phyloP scores from a whole-genome alignment of 2,797 vertebrate species.

The Sternotherus odoratus region DNA sequence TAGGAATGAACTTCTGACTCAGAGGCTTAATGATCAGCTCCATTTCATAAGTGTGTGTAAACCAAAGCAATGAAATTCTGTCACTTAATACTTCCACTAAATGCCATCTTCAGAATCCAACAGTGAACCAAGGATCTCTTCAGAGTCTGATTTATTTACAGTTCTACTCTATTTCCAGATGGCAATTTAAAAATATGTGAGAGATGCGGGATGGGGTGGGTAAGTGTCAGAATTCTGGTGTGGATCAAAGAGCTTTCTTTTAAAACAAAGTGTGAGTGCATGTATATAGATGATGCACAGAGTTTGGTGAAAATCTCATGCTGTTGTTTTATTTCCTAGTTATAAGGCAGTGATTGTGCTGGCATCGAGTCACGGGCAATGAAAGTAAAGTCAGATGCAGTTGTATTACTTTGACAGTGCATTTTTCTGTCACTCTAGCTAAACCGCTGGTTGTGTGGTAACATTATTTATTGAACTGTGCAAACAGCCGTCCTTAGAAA shows the following conservation, averaged over 20 bases:
- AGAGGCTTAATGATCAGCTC: not conserved
- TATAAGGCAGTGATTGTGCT: not conserved
- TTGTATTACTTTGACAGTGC: not conserved
- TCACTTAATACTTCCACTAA: not conserved
- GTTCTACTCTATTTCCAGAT: conserved; percentile 14
- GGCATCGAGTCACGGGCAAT: not conserved
- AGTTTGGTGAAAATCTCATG: rapidly evolving
- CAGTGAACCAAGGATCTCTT: not conserved
- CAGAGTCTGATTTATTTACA: not conserved
- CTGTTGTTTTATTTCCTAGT: not conserved
- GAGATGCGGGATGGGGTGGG: not conserved
- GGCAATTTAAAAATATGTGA: not conserved
- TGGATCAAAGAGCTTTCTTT: not conserved
- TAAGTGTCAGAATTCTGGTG: not conserved
- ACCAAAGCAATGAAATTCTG: not conserved
- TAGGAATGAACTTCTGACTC: not conserved
- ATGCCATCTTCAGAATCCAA: not conserved
- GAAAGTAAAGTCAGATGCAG: conserved; percentile 26
- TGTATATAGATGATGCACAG: not conserved
- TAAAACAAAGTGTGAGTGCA: rapidly evolving
- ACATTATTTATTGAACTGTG: not conserved
- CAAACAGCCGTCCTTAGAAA: not conserved
- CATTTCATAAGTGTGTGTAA: not conserved
- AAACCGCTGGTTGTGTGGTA: not conserved
- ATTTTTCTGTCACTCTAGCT: not conserved